Percentiles rank a stretch among this genome's conserved stretches.
Evolutionary conservation across 1,140 invertebrate species (phyloP).

Genomic region (Choristoneura fumiferana): DNA sequence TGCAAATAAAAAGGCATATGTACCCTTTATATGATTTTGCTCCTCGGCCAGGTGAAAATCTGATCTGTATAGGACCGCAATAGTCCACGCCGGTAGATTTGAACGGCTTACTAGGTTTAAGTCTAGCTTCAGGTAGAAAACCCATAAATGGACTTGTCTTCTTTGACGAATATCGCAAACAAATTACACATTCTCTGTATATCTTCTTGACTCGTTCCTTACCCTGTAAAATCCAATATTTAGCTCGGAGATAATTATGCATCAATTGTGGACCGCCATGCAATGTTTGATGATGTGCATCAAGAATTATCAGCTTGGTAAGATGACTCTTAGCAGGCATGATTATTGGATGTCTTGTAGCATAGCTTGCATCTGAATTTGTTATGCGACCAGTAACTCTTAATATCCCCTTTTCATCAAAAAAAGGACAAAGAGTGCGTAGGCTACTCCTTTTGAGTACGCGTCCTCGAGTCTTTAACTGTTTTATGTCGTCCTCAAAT

Average conservation of each 20-base stretch:
- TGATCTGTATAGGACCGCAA: slow-evolving; percentile 33
- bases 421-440: slow-evolving; percentile 26
- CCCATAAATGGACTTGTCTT: not conserved
- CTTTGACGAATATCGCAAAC: not conserved
- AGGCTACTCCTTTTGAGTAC: slow-evolving; percentile 27
- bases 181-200: not conserved
- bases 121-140: not conserved
- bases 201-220: not conserved
- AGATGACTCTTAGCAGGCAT: slow-evolving; percentile 17
- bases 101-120: slow-evolving; percentile 2
- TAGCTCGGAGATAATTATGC: not conserved
- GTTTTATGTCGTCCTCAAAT: slow-evolving; percentile 23
- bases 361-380: slow-evolving; percentile 10
- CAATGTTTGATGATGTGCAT: slow-evolving; percentile 6
- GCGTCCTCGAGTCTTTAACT: not conserved
- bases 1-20: slow-evolving; percentile 21
- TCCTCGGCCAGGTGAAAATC: slow-evolving; percentile 1
- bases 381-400: slow-evolving; percentile 33
- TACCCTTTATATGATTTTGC: slow-evolving; percentile 12
- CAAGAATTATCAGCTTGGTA: not conserved
- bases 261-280: not conserved
- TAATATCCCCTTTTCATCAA: slow-evolving; percentile 24
- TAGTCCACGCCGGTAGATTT: slow-evolving; percentile 34
- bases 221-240: slow-evolving; percentile 1
- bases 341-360: slow-evolving; percentile 26